Percentiles rank a stretch among this genome's conserved stretches.
Conservation (phyloP, 2,888 invertebrate species). For the Pseudococcus longispinus region DNA sequence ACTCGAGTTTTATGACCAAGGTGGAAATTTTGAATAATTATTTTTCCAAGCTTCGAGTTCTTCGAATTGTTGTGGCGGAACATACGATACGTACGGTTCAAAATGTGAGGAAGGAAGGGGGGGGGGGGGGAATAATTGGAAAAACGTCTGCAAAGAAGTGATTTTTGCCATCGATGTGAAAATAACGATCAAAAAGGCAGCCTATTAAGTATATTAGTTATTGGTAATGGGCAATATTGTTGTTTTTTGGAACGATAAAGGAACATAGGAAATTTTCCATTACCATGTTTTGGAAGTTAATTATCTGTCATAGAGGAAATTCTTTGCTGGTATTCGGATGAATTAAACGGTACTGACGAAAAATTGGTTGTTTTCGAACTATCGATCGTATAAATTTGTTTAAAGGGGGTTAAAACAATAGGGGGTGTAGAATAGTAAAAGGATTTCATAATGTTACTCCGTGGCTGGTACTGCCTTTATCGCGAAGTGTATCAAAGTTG, state of each 20-base stretch:
- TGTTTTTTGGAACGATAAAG: background rate
- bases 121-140: background rate
- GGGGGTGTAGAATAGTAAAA: constrained; percentile 44
- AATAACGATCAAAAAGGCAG: background rate
- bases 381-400: constrained; percentile 45
- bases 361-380: constrained; percentile 41
- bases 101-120: no score
- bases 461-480: constrained; percentile 53
- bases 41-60: background rate
- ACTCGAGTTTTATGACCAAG: background rate
- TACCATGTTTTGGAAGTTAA: background rate
- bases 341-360: constrained; percentile 41
- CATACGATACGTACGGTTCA: no score
- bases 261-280: background rate
- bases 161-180: background rate
- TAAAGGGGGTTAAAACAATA: constrained; percentile 46
- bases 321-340: constrained; percentile 17
- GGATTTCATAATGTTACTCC: constrained; percentile 55
- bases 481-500: constrained; percentile 55
- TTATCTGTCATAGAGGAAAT: constrained; percentile 1
- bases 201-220: background rate
- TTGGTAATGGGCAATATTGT: background rate
- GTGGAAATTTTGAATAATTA: constrained; percentile 4
- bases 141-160: no score
- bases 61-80: background rate